A percentile compares a stretch with the other conserved stretches of the same genome.
phyloP scores from a whole-genome alignment of 2,797 vertebrate species.

The Selene dorsalis region DNA sequence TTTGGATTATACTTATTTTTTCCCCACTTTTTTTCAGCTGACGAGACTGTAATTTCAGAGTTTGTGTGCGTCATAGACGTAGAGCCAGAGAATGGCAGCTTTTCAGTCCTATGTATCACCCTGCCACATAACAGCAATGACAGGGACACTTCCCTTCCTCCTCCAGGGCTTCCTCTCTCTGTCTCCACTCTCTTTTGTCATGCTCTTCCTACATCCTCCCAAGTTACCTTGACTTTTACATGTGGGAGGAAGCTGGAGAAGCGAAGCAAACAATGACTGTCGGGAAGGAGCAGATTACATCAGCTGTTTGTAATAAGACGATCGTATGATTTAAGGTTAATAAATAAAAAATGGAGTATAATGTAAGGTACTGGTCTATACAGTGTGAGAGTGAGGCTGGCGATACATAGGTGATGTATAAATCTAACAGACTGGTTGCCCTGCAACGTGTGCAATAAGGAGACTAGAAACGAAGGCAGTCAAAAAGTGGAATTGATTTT shows the following conservation, averaged over 20 bases:
- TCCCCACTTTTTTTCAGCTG: not conserved
- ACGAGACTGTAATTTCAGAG: constrained; percentile 13
- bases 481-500: constrained; percentile 69
- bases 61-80: constrained; percentile 15
- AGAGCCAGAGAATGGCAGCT: constrained; percentile 11
- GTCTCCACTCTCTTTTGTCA: constrained; percentile 29
- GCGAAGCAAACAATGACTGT: constrained; percentile 19
- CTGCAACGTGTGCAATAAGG: constrained; percentile 25
- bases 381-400: constrained; percentile 13
- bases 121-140: constrained; percentile 33
- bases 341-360: constrained; percentile 14
- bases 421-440: not conserved
- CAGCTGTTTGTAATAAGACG: constrained; percentile 6
- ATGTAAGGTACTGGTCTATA: not conserved
- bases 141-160: constrained; percentile 47
- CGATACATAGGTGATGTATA: constrained; percentile 27
- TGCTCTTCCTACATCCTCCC: constrained; percentile 14
- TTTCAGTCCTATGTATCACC: constrained; percentile 30
- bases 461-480: constrained; percentile 40
- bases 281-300: constrained; percentile 17
- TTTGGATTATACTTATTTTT: constrained; percentile 2
- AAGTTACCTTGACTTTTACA: constrained; percentile 47
- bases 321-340: constrained; percentile 12
- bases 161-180: constrained; percentile 16
- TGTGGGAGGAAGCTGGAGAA: not conserved